A percentile compares a stretch with the other conserved stretches of the same genome.
These are phyloP conservation scores for Lypha dubia DNA, from an alignment of 2,888 invertebrate genomes.

Conservation along the genomic window DNA sequence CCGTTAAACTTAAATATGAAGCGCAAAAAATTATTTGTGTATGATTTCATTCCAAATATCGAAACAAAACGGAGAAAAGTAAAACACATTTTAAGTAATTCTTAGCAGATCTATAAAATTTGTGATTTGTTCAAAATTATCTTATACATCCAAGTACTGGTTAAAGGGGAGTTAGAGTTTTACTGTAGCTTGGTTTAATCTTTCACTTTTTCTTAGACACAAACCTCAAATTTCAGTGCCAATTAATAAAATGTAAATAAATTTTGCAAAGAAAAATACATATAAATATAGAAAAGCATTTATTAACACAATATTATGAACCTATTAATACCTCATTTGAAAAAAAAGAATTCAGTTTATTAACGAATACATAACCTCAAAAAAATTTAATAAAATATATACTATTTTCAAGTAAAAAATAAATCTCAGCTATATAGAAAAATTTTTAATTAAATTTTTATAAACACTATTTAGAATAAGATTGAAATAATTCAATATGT, in stretches of 20 bases:
- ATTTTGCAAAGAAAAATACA: neutral
- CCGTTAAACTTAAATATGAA: too few species aligned
- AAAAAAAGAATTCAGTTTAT: constrained; percentile 37
- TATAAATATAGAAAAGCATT: neutral
- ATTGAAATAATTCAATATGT: neutral
- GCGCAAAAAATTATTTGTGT: too few species aligned
- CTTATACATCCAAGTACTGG: too few species aligned
- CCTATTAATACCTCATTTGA: constrained; percentile 61
- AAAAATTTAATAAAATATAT: too few species aligned
- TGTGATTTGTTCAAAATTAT: too few species aligned
- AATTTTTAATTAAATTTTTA: constrained; percentile 44
- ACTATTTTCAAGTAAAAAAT: constrained; percentile 32
- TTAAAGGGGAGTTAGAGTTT: too few species aligned
- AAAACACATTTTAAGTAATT: too few species aligned
- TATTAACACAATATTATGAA: constrained; percentile 9
- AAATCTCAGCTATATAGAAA: constrained; percentile 44
- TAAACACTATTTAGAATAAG: constrained; percentile 4
- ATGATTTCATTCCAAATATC: too few species aligned
- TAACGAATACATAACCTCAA: constrained; percentile 41
- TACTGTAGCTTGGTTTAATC: neutral
- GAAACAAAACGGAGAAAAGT: too few species aligned
- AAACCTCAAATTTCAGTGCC: neutral
- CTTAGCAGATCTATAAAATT: too few species aligned
- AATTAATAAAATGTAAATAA: constrained; percentile 1
- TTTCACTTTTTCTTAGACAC: neutral